phyloP scores from a whole-genome alignment of 2,888 invertebrate species.

The Noctuana brunneofusca region DNA sequence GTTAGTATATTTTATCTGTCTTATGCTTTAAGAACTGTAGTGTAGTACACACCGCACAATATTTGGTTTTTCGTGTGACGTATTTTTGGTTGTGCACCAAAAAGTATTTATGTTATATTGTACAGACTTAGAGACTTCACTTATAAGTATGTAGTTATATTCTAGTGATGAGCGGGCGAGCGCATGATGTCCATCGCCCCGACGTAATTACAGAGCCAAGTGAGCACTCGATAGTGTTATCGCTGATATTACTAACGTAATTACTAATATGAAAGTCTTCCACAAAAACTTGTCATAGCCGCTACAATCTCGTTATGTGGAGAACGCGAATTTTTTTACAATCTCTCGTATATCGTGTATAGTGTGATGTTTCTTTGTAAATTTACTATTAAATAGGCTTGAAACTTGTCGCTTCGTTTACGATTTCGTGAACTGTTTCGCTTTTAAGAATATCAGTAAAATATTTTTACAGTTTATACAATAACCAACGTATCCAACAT shows the following conservation, averaged over 20 bases:
- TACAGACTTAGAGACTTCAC: too few species aligned
- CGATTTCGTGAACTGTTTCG: not conserved
- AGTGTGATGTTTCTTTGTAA: slow-evolving; percentile 2
- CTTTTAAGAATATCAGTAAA: too few species aligned
- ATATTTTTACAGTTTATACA: too few species aligned
- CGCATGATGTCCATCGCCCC: slow-evolving; percentile 52
- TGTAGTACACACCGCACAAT: too few species aligned
- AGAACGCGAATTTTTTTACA: slow-evolving; percentile 13
- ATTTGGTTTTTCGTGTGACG: too few species aligned
- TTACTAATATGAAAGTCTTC: slow-evolving; percentile 40
- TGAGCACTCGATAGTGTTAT: slow-evolving; percentile 47
- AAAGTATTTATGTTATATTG: too few species aligned
- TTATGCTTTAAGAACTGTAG: not conserved
- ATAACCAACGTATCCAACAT: too few species aligned
- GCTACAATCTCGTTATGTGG: slow-evolving; percentile 24
- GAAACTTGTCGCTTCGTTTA: not conserved
- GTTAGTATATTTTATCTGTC: not conserved
- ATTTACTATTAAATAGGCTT: not conserved
- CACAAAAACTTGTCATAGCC: slow-evolving; percentile 37
- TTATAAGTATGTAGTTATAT: not conserved
- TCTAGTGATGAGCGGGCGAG: slow-evolving; percentile 39
- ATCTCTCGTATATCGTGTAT: slow-evolving; percentile 7
- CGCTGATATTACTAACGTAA: slow-evolving; percentile 33
- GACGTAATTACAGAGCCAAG: slow-evolving; percentile 54
- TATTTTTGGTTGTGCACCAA: too few species aligned